Percentiles rank a stretch among this genome's conserved stretches.
Conservation (phyloP, 2,888 invertebrate species). For the Drosophila merina region DNA sequence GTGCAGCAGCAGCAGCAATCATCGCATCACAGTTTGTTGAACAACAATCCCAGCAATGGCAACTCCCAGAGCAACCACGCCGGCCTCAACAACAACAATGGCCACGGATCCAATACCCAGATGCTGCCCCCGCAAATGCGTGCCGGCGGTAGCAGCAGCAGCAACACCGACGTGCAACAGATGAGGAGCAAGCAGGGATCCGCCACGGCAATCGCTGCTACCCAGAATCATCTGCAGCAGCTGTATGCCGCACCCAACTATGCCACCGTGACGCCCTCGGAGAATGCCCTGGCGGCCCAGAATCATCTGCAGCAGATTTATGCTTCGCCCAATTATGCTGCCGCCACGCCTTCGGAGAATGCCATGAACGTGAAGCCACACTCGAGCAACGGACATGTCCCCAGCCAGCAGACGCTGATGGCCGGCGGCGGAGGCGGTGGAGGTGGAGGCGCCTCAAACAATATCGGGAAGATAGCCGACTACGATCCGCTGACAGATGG, state of each 20-base stretch:
- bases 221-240: constrained; percentile 62
- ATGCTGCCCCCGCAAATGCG: constrained; percentile 47
- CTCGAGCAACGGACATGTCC: constrained; percentile 64
- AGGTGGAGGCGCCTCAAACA: constrained; percentile 51
- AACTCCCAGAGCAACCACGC: constrained; percentile 51
- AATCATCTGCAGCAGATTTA: constrained; percentile 71
- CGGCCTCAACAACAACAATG: constrained; percentile 53
- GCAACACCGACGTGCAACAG: constrained; percentile 45
- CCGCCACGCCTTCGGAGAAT: constrained; percentile 69
- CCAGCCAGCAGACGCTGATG: constrained; percentile 21
- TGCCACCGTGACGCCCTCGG: constrained; percentile 69
- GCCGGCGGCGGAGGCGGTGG: neutral
- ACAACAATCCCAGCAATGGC: constrained; percentile 56
- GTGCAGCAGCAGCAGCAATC: constrained; percentile 34
- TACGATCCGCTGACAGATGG: constrained; percentile 91
- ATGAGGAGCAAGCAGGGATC: constrained; percentile 3
- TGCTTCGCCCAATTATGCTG: constrained; percentile 69
- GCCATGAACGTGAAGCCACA: constrained; percentile 55
- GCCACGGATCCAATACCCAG: constrained; percentile 44
- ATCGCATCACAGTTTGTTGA: constrained; percentile 38
- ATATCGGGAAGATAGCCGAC: constrained; percentile 91
- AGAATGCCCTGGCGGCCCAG: constrained; percentile 54
- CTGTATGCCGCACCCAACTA: constrained; percentile 73
- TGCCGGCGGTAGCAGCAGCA: constrained; percentile 17
- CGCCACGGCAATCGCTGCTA: constrained; percentile 5